Conservation (phyloP, 2,113 vertebrate species). For the Elanus axillaris region DNA sequence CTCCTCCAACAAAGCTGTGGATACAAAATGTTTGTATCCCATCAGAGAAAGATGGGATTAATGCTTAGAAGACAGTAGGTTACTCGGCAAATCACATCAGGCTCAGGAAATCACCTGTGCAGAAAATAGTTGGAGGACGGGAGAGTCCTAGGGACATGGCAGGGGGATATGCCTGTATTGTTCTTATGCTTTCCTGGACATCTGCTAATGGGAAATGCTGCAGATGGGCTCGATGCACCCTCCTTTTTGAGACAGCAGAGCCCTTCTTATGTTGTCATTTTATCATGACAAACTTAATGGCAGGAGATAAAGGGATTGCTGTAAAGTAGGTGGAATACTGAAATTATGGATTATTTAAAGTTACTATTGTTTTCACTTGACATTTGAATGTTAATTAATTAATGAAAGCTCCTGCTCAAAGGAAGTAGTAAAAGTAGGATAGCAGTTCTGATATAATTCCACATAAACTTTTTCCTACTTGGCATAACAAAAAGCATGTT, state of each 20-base stretch:
- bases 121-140: not conserved
- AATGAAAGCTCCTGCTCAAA: not conserved
- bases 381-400: not conserved
- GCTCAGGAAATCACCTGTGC: not conserved
- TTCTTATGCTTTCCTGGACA: not conserved
- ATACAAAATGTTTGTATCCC: not conserved
- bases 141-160: not conserved
- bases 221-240: not conserved
- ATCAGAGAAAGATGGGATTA: not conserved
- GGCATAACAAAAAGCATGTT: not conserved
- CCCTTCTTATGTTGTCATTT: not conserved
- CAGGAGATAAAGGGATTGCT: not conserved
- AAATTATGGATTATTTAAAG: not conserved
- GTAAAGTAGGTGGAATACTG: not conserved
- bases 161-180: not conserved
- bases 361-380: not conserved
- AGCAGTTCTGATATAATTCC: not conserved
- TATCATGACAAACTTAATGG: fast-evolving
- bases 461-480: not conserved
- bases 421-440: not conserved
- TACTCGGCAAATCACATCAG: not conserved
- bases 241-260: not conserved
- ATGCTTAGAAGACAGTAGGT: not conserved
- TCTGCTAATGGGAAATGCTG: not conserved
- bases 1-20: not conserved